Percentiles rank a stretch among this genome's conserved stretches.
phyloP scores from a whole-genome alignment of 2,113 vertebrate species.

The Amazona vittata region DNA sequence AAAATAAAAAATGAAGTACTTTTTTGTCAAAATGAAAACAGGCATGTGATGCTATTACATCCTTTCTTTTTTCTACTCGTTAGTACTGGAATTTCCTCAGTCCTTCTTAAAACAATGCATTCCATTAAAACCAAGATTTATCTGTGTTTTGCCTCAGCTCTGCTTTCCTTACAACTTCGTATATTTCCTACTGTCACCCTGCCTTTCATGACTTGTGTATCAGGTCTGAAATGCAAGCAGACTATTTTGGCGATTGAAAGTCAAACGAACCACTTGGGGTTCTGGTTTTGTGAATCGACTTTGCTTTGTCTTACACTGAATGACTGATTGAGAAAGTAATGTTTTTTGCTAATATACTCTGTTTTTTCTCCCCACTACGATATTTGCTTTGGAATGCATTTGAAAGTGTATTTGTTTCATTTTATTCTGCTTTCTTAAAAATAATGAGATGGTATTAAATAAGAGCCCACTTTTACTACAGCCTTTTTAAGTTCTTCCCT shows the following conservation, averaged over 20 bases:
- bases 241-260: slow-evolving; percentile 4
- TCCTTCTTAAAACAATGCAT: background rate
- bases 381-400: background rate
- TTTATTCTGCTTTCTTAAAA: background rate
- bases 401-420: background rate
- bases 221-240: slow-evolving; percentile 16
- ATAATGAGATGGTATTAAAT: background rate
- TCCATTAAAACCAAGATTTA: background rate
- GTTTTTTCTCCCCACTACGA: background rate
- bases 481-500: background rate
- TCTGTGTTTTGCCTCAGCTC: slow-evolving; percentile 6
- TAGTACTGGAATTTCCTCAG: slow-evolving; percentile 5
- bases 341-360: background rate
- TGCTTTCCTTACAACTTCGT: background rate
- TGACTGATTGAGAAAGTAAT: background rate
- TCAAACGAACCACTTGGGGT: slow-evolving; percentile 45
- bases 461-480: background rate
- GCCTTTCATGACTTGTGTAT: background rate
- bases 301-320: slow-evolving; percentile 5
- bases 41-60: background rate
- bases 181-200: background rate
- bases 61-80: background rate
- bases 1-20: background rate
- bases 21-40: background rate
- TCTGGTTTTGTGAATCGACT: slow-evolving; percentile 35